A percentile compares a stretch with the other conserved stretches of the same genome.
These are phyloP conservation scores for Struthio camelus DNA, from an alignment of 2,113 vertebrate genomes.

Conservation along the genomic window DNA sequence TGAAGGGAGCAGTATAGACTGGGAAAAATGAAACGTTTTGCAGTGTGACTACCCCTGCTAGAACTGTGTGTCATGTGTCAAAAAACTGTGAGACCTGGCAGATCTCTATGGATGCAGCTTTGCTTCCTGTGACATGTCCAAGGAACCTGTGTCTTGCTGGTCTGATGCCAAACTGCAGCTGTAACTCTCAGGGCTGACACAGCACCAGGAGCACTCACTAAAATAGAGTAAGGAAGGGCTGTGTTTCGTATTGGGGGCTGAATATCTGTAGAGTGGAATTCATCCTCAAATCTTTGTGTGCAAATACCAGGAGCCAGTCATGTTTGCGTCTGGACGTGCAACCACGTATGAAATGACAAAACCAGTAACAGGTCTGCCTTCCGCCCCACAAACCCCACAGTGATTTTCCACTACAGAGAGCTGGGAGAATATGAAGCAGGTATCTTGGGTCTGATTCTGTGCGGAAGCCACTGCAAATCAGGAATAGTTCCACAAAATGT, in stretches of 20 bases:
- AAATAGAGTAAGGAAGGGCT: neutral
- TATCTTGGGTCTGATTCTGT: neutral
- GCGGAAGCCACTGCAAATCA: neutral
- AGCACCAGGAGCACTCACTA: neutral
- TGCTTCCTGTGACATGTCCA: neutral
- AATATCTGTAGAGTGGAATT: neutral
- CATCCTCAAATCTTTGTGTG: neutral
- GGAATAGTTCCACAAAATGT: neutral
- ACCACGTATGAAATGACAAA: neutral
- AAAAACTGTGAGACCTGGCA: neutral
- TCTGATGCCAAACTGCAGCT: neutral
- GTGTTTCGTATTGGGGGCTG: neutral
- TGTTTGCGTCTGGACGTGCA: neutral
- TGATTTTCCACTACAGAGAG: neutral
- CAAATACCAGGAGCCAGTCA: neutral
- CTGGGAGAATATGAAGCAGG: neutral
- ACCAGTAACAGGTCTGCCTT: neutral
- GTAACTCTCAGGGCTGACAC: accelerated
- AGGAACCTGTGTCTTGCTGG: neutral
- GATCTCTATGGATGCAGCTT: neutral
- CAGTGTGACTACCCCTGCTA: neutral
- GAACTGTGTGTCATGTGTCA: neutral
- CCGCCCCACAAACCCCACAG: neutral
- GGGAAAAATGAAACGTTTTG: neutral
- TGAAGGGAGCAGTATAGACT: neutral